phyloP scores from a whole-genome alignment of 2,888 invertebrate species.

The Ganaspis brasiliensis region DNA sequence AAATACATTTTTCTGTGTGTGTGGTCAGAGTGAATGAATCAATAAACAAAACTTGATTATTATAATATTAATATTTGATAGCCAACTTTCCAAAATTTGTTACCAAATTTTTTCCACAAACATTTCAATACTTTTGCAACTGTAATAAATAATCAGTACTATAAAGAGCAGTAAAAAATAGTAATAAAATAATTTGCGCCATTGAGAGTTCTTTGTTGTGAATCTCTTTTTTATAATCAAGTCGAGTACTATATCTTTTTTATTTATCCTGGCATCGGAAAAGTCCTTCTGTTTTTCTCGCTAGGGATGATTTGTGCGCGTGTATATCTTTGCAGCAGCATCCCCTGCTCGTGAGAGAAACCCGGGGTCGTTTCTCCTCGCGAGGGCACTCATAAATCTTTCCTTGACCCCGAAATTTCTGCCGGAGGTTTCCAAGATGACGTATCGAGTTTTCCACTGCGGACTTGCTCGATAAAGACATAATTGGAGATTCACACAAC shows the following conservation, averaged over 20 bases:
- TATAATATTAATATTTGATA: too few relatives aligned
- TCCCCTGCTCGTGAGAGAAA: conserved; percentile 15
- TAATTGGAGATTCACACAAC: conserved; percentile 64
- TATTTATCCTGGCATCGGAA: neutral
- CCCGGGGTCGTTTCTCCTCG: conserved; percentile 48
- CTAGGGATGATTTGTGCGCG: conserved; percentile 58
- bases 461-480: conserved; percentile 66
- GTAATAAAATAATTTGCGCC: neutral
- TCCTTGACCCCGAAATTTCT: conserved; percentile 65
- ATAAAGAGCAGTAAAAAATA: too few relatives aligned
- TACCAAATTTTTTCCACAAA: too few relatives aligned
- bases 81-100: too few relatives aligned
- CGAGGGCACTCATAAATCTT: conserved; percentile 67
- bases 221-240: neutral
- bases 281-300: conserved; percentile 15
- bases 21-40: too few relatives aligned
- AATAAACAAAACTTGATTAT: too few relatives aligned
- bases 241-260: neutral
- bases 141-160: too few relatives aligned
- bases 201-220: neutral
- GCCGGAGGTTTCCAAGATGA: conserved; percentile 60
- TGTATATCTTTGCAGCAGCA: conserved; percentile 46
- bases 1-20: too few relatives aligned
- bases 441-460: conserved; percentile 64
- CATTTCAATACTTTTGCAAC: too few relatives aligned